These are phyloP conservation scores for Malacosoma neustria DNA, from an alignment of 2,888 invertebrate species.

Conservation along the genomic window DNA sequence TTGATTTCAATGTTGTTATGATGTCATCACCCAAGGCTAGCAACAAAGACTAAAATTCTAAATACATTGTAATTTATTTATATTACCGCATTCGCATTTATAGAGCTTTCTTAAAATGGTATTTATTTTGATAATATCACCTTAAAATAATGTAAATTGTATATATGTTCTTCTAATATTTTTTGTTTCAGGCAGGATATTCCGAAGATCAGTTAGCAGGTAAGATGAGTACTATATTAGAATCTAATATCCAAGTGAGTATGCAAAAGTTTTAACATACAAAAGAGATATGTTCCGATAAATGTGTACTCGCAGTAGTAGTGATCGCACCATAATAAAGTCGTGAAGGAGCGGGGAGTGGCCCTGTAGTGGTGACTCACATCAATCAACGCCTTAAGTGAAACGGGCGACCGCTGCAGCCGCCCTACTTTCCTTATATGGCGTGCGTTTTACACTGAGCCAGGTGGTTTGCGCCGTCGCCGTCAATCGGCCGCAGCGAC, in stretches of 20 bases:
- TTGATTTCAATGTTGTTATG: too few relatives aligned
- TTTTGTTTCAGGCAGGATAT: constrained; percentile 87
- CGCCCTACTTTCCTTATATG: constrained; percentile 77
- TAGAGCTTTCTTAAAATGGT: too few relatives aligned
- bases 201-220: constrained; percentile 94
- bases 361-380: constrained; percentile 41
- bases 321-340: constrained; percentile 7
- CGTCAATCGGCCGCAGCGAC: constrained; percentile 17
- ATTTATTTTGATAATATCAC: too few relatives aligned
- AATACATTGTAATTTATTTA: too few relatives aligned
- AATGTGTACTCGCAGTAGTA: constrained; percentile 1
- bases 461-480: constrained; percentile 29
- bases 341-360: constrained; percentile 16
- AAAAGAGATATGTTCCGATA: too few relatives aligned
- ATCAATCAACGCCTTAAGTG: constrained; percentile 66
- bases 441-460: constrained; percentile 71
- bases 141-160: too few relatives aligned
- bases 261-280: too few relatives aligned
- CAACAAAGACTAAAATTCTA: too few relatives aligned
- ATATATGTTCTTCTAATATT: too few relatives aligned
- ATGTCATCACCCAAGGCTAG: too few relatives aligned
- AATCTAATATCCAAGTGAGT: too few relatives aligned
- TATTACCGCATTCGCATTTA: too few relatives aligned
- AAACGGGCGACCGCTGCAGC: constrained; percentile 58
- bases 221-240: constrained; percentile 80